Evolutionary conservation across 2,888 invertebrate genomes (phyloP).

Genomic region (Stenoptilia bipunctidactyla): DNA sequence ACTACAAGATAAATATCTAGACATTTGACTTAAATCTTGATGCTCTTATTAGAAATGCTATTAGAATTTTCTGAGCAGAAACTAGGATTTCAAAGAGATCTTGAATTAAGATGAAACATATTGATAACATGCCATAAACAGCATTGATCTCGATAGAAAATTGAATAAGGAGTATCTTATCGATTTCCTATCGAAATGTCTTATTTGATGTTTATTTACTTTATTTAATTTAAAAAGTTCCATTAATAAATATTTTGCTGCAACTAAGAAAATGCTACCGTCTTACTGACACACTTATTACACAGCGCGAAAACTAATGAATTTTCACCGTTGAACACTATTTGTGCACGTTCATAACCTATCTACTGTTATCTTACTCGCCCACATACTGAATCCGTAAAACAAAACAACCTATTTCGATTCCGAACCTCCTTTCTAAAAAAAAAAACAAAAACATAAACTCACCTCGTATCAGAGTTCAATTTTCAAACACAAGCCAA

Average conservation of each 20-base stretch:
- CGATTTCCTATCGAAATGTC: too few relatives aligned
- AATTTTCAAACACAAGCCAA: slow-evolving; percentile 30
- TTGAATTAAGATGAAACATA: not conserved
- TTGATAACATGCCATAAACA: not conserved
- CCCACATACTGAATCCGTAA: too few relatives aligned
- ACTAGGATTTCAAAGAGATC: not conserved
- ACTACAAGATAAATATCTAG: slow-evolving; percentile 3
- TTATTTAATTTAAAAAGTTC: too few relatives aligned
- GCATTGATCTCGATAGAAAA: not conserved
- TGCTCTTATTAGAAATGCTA: slow-evolving; percentile 1
- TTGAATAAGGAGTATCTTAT: not conserved
- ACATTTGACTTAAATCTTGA: not conserved
- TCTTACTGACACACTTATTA: slow-evolving; percentile 38
- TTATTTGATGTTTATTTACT: too few relatives aligned
- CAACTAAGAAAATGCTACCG: slow-evolving; percentile 13
- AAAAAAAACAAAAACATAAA: too few relatives aligned
- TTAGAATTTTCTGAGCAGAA: slow-evolving; percentile 1
- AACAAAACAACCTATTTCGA: too few relatives aligned
- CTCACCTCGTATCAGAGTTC: not conserved
- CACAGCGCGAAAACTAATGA: slow-evolving; percentile 24
- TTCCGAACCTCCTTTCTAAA: too few relatives aligned
- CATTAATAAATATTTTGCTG: slow-evolving; percentile 3
- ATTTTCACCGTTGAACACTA: slow-evolving; percentile 29
- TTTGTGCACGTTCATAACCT: not conserved
- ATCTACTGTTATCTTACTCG: too few relatives aligned